Conservation (phyloP, 2,113 vertebrate species). For the Bubo scandiacus region DNA sequence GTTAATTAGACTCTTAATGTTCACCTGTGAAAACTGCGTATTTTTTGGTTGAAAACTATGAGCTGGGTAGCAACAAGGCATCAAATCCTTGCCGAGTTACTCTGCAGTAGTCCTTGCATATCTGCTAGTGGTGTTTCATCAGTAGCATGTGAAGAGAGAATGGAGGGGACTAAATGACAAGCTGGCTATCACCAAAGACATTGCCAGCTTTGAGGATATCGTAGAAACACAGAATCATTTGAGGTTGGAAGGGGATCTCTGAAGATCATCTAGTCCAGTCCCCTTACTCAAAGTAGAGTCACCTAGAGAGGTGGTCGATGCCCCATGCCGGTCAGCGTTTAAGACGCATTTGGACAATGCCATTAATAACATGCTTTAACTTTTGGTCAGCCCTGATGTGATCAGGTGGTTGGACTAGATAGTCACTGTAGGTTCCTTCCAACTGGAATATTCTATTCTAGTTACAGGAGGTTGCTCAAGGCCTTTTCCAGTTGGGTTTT, state of each 20-base stretch:
- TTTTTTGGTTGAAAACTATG: neutral
- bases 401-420: neutral
- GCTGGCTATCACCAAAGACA: neutral
- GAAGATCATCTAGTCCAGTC: neutral
- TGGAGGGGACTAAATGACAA: neutral
- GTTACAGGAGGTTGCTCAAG: neutral
- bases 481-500: neutral
- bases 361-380: neutral
- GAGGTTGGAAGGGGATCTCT: neutral
- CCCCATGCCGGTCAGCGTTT: neutral
- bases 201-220: neutral
- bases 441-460: neutral
- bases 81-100: neutral
- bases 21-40: neutral
- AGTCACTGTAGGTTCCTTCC: neutral
- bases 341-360: neutral
- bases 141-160: neutral
- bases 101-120: neutral
- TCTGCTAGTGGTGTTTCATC: neutral
- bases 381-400: neutral
- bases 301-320: neutral
- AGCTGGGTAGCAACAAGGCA: neutral
- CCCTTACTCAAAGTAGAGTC: neutral
- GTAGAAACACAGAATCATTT: neutral
- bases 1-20: neutral